phyloP scores from a whole-genome alignment of 2,797 vertebrate species.

The Lepidocolaptes lacrymiger region DNA sequence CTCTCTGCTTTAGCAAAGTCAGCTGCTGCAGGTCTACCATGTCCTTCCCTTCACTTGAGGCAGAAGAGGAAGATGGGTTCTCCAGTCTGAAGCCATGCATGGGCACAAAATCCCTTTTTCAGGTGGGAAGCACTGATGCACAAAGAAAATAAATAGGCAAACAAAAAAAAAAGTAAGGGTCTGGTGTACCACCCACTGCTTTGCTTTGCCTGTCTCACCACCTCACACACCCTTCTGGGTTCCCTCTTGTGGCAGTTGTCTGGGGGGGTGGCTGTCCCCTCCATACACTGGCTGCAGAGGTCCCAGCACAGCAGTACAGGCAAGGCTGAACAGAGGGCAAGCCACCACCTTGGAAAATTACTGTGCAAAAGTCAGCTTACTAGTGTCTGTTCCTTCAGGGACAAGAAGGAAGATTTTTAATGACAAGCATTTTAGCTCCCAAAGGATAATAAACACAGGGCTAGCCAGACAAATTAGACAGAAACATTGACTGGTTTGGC shows the following conservation, averaged over 20 bases:
- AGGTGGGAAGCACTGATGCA: neutral
- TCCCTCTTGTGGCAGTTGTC: neutral
- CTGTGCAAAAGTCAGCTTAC: neutral
- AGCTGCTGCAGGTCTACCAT: neutral
- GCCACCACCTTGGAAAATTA: neutral
- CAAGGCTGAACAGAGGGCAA: neutral
- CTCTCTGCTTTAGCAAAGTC: neutral
- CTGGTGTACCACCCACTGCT: neutral
- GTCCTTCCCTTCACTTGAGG: neutral
- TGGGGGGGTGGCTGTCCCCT: neutral
- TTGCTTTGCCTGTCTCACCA: neutral
- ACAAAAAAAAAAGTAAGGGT: neutral
- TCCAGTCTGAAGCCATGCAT: neutral
- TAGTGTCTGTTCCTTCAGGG: neutral
- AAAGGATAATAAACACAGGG: constrained; percentile 17
- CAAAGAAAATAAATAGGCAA: neutral
- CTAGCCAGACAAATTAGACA: constrained; percentile 39
- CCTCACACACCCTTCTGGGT: neutral
- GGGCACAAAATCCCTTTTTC: neutral
- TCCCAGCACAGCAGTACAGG: neutral
- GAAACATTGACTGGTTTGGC: constrained; percentile 43
- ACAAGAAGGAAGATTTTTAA: constrained; percentile 21
- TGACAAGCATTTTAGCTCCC: constrained; percentile 12
- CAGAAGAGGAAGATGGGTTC: neutral
- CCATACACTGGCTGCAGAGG: neutral